Evolutionary conservation across 2,888 invertebrate genomes (phyloP), one percentile per base, ranked within the genome.

Genomic region (Agrilus mali): DNA sequence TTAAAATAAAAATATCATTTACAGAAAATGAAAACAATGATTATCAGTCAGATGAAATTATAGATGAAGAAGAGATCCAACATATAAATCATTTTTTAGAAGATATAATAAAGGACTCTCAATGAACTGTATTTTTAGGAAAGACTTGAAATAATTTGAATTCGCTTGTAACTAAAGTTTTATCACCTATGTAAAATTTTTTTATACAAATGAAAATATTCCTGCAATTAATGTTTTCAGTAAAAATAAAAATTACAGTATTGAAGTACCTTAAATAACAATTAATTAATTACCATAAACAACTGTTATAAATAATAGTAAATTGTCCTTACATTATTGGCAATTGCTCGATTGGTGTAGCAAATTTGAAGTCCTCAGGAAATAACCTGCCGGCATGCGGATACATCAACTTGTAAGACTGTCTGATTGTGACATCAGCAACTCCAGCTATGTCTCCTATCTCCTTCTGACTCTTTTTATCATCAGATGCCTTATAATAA

Each of bases 361-460:
- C 81, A 63, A 97, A 96, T 66, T 86, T 88, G 70, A 97, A 97
- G 67, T 96, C 96, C 54, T 86, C 86, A 0, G 97, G 98, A 70
- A 98, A 98, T 2, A 98, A 72, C 58, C 86, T 85, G 2, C 76
- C 78, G 1, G 96, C 97, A 60, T 85, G 86, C 2, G 95, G 94
- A 63, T 92, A 89, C 92, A 98, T 94, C 32, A 93, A 75, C 65
- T 96, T 96, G 70, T 97, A 98, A 0, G 95, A 92, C 63, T 96
- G 95, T 22, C 94, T 74, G 53, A 98, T 96, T 1, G 98, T 98
- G 12, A 94, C 95, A 64, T 98, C 97, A 3, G 97, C 97, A 0
- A 95, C 96, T 33, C 97, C 97, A 32, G 97, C 95, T 54, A 96
- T 92, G 60, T 97, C 96, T 0, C 96, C 95, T 54, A 98, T 97